Base-by-base conservation (phyloP, 1,140 invertebrate genomes). In the Trigoniulus corallinus region DNA sequence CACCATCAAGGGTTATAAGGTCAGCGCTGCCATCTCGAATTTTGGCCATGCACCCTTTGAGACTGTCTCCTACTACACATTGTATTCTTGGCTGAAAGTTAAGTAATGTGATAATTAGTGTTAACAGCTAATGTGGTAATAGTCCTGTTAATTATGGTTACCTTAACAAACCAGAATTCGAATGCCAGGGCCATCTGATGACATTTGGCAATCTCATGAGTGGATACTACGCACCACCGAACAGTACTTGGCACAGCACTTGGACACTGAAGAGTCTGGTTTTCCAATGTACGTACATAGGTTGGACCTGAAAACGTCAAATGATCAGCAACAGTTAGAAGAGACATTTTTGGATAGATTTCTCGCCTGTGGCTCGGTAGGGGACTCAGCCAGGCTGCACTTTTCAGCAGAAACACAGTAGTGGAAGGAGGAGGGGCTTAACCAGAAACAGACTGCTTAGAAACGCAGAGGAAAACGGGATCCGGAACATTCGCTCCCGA, bases 1-100 rank as follows among this genome's bases (percentile, higher is more conserved):
- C 80, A 0, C 79, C 74, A 40, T 81, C 77, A 1, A 78, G 63
- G 1, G 72, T 72, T 15, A 82, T 74, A 48, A 88, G 67, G 63
- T 92, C 84, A 34, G 77, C 75, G 1, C 66, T 59, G 20, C 73
- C 71, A 1, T 67, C 59, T 7, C 75, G 67, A 0, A 89, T 72
- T 13, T 72, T 71, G 47, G 77, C 69, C 54, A 88, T 67, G 60
- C 86, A 92, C 7, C 75, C 74, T 0, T 68, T 64, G 13, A 73
- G 64, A 0, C 63, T 61, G 7, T 59, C 60, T 40, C 74, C 70
- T 23, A 72, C 61, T 1, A 79, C 63, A 56, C 84, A 87, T 47
- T 76, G 72, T 10, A 85, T 65, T 44, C 72, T 72, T 0, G 83
- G 83, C 1, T 81, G 69, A 18, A 83, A 43, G 41, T 43, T 12